phyloP scores from a whole-genome alignment of 2,797 vertebrate species.

The Miopithecus talapoin region DNA sequence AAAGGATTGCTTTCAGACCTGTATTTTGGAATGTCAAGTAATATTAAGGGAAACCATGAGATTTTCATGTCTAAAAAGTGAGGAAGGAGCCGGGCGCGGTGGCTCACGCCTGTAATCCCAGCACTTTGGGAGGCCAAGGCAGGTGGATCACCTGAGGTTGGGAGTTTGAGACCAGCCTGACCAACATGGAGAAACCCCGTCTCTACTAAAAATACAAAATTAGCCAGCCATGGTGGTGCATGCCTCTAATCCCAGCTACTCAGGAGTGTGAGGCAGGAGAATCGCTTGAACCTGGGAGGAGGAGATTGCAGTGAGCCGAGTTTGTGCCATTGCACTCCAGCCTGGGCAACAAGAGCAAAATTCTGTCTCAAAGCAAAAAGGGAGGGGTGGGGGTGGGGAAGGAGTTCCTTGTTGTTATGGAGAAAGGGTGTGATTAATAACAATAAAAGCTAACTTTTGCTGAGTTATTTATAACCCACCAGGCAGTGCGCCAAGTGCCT shows the following conservation, averaged over 20 bases:
- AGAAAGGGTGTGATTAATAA: background rate
- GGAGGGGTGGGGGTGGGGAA: too few species aligned
- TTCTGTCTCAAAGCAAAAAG: background rate
- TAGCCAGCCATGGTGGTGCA: background rate
- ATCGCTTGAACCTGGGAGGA: background rate
- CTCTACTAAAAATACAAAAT: background rate
- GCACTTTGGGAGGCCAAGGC: background rate
- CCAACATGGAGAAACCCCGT: background rate
- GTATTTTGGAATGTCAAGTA: slow-evolving; percentile 21
- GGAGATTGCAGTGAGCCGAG: background rate
- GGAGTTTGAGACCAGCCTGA: background rate
- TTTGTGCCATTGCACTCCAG: background rate
- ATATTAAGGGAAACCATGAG: background rate
- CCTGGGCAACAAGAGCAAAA: background rate
- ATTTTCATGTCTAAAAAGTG: background rate
- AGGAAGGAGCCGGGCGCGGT: background rate
- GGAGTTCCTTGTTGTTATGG: background rate
- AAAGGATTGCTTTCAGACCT: background rate
- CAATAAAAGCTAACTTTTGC: background rate
- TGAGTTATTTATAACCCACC: background rate
- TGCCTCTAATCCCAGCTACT: background rate
- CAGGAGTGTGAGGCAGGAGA: background rate
- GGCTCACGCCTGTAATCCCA: background rate
- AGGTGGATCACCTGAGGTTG: too few species aligned
- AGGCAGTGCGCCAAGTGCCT: background rate